Conservation (phyloP, 2,113 vertebrate species). For the Orthochromis indermauri region DNA sequence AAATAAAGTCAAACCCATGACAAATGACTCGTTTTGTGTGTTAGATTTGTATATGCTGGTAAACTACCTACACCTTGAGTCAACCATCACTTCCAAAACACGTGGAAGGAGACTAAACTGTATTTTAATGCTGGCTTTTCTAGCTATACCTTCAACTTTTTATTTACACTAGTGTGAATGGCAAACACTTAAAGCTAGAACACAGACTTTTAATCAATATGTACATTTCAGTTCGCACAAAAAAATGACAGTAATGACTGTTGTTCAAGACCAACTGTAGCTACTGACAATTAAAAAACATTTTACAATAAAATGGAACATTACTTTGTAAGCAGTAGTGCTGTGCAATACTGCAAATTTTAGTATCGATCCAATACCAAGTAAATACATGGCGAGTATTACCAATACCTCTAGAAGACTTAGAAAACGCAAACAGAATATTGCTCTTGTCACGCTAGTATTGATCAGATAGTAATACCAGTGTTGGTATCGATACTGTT, state of each 20-base stretch:
- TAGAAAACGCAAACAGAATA: not conserved
- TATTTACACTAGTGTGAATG: not conserved
- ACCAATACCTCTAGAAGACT: not conserved
- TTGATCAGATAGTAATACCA: not conserved
- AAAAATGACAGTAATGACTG: not conserved
- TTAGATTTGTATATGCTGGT: not conserved
- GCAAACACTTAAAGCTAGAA: not conserved
- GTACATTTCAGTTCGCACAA: not conserved
- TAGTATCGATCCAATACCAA: not conserved
- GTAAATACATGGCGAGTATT: not conserved
- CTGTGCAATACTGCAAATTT: not conserved
- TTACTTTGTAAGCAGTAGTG: not conserved
- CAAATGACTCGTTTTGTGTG: not conserved
- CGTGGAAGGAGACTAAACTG: not conserved
- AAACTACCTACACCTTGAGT: not conserved
- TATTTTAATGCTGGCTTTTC: not conserved
- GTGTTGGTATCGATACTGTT: not conserved
- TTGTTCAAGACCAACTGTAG: not conserved
- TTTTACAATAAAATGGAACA: not conserved
- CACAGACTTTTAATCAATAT: not conserved
- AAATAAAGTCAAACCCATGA: constrained; percentile 81
- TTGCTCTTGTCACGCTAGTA: not conserved
- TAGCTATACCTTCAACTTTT: not conserved
- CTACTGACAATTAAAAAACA: not conserved
- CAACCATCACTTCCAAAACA: not conserved